Evolutionary conservation across 2,113 vertebrate species (phyloP).

Genomic region (Cochlearius cochlearius): DNA sequence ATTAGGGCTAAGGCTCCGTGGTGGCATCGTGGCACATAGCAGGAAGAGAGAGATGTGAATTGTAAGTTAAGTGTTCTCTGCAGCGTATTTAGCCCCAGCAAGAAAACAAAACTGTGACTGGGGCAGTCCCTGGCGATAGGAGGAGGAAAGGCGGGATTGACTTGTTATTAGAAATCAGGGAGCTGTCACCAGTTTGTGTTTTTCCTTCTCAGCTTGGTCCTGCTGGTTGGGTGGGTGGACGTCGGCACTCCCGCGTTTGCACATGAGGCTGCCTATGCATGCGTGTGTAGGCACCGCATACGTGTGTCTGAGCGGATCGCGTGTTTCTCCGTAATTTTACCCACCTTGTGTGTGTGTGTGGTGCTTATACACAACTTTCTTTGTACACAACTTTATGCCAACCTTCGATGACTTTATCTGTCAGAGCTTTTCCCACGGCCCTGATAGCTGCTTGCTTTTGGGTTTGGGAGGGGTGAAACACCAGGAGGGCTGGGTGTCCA

Average conservation of each 20-base stretch:
- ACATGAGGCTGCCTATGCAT: not conserved
- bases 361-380: too few relatives aligned
- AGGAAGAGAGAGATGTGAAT: not conserved
- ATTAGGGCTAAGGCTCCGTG: not conserved
- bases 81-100: not conserved
- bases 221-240: fast-evolving
- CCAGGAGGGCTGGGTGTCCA: not conserved
- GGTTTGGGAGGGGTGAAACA: not conserved
- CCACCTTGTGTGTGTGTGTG: not conserved
- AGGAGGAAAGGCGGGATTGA: not conserved
- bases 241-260: too few relatives aligned
- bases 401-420: not conserved
- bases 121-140: not conserved
- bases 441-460: not conserved
- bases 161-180: not conserved
- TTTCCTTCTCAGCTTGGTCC: not conserved
- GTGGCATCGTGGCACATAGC: too few relatives aligned
- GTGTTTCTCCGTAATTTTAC: not conserved
- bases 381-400: not conserved
- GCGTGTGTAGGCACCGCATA: fast-evolving
- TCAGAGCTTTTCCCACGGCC: not conserved
- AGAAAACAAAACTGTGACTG: not conserved
- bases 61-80: not conserved
- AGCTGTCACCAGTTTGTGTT: not conserved
- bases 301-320: fast-evolving